Evolutionary conservation across 2,797 vertebrate species (phyloP), one percentile per base, ranked within the genome.

Genomic region (Mormyrus proboscirostris): DNA sequence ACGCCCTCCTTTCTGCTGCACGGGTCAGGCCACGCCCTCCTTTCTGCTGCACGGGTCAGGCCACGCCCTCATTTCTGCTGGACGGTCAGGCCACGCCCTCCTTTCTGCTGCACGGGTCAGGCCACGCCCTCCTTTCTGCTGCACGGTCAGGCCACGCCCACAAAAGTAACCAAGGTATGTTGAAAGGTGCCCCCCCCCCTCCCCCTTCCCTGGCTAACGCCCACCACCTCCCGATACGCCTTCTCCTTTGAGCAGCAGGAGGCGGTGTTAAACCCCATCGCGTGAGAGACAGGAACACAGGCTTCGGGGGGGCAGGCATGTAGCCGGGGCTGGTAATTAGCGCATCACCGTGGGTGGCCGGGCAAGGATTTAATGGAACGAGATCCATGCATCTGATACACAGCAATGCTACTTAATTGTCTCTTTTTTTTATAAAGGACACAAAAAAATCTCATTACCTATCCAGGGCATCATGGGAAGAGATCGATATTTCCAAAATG

Each of bases 401-500:
- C 16, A 25, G 22, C 22, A 73, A 51, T 33, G 62, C 55, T 47
- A 83, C 89, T 89, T 89, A 87, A 89, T 87, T 87, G 59, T 85
- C 19, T 83, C 16, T 89, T 41, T 79, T 79, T 79, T 19, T n/a
- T 9, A 6, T n/a, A 38, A 25, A 86, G 59, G 57, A n/a, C 57
- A 50, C 29, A 84, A 73, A 86, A 89, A 84, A 53, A 38, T 76
- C 88, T 86, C 84, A 89, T 87, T 87, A 89, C 38, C 59, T 86
- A 53, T 73, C 62, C 84, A 8, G 53, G 50, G 89, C 29, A 53
- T 87, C 47, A 33, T 62, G 47, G 79, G 19, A 5, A 22, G 65
- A 57, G 62, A 89, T 89, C 84, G 51, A 76, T 57, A 62, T 57
- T 49, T 73, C 25, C 89, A 16, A 25, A 73, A 29, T 62, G 16